Evolutionary conservation across 1,140 invertebrate genomes (phyloP), one percentile per base, ranked within the genome.

Genomic region (Oscheius sp.): DNA sequence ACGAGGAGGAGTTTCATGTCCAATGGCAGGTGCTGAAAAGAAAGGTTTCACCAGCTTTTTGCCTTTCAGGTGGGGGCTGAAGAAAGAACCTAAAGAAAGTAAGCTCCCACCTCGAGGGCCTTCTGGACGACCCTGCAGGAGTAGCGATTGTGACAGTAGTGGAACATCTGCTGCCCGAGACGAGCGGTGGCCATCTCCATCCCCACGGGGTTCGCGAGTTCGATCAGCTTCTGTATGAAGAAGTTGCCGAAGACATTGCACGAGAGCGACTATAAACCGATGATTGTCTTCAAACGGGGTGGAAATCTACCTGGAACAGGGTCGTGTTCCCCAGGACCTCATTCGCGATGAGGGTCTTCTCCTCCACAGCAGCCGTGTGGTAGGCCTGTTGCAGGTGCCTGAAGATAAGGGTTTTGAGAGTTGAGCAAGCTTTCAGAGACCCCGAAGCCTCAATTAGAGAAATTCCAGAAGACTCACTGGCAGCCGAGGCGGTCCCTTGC

Each of bases 201-300:
- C 18, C 63, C 61, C 42, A 26, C 38, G 18, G 34, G 32, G 31
- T 52, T 68, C 23, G 66, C 63, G 52, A 29, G 32, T 29, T 65
- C 63, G 15, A 70, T 76, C 23, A 68, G 23, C 20, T 38, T 31
- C 52, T 77, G 76, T 20, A 77, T 42, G n/a, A 77, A 73, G 74
- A 77, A 77, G 35, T 77, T 77, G 29, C 55, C 76, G 49, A 77
- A 77, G n/a, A 77, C 75, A 35, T 77, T 59, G 20, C 49, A 63
- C 34, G 59, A 75, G n/a, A 77, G 42, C 2, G 29, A 58, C 38
- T 77, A 20, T 18, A 75, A 74, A 26, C 55, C n/a, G 26, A 29
- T 58, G 15, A 32, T 35, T 20, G 61, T 46, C 26, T 61, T 42
- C 3, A 55, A 23, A 10, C 61, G 64, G 1, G 38, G 20, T 10